phyloP scores from a whole-genome alignment of 2,888 invertebrate genomes.

The Ophion obscuratus region DNA sequence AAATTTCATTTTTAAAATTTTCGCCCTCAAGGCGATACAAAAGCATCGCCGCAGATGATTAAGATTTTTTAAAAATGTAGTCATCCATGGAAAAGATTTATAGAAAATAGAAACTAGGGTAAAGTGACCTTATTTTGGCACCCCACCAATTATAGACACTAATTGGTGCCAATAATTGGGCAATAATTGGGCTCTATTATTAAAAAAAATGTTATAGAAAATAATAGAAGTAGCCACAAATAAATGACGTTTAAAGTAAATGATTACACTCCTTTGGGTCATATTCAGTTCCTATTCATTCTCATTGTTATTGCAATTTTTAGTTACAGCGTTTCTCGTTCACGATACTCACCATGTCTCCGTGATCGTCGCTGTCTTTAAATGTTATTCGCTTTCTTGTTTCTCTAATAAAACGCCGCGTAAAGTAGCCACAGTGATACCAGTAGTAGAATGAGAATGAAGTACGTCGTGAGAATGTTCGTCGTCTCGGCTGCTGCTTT shows the following conservation, averaged over 20 bases:
- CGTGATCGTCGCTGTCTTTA: conserved; percentile 25
- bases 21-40: too few relatives aligned
- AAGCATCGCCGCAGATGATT: too few relatives aligned
- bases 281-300: neutral
- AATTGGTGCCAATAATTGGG: too few relatives aligned
- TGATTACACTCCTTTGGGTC: neutral
- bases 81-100: too few relatives aligned
- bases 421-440: conserved; percentile 89
- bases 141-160: too few relatives aligned
- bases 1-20: too few relatives aligned
- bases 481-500: conserved; percentile 85
- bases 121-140: too few relatives aligned
- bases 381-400: neutral
- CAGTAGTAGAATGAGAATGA: conserved; percentile 88
- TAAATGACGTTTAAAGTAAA: neutral
- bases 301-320: neutral
- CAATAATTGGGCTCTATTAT: too few relatives aligned
- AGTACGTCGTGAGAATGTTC: conserved; percentile 89
- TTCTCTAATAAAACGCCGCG: conserved; percentile 85
- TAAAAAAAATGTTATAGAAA: neutral
- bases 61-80: too few relatives aligned
- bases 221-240: neutral
- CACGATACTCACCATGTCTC: conserved; percentile 51
- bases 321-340: neutral
- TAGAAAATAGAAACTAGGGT: too few relatives aligned